These are phyloP conservation scores for Pongo abelii DNA, from an alignment of 2,113 vertebrate genomes.

Conservation along the genomic window DNA sequence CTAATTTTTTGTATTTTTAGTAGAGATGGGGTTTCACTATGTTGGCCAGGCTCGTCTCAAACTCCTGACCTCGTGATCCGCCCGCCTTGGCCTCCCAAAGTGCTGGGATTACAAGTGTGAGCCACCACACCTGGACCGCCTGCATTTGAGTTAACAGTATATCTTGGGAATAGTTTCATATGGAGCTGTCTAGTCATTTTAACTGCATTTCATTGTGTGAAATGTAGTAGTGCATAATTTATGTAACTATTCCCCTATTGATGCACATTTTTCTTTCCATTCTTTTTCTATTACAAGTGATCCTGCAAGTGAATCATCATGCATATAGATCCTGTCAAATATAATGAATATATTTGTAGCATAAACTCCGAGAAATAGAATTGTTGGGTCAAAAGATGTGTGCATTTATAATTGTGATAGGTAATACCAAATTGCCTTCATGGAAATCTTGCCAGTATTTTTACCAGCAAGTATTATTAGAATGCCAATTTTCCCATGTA, in stretches of 20 bases:
- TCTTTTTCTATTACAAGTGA: slow-evolving; percentile 12
- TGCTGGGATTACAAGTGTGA: too few relatives aligned
- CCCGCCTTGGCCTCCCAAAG: too few relatives aligned
- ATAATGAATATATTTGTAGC: neutral
- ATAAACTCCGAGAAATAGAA: slow-evolving; percentile 35
- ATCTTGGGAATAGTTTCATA: slow-evolving; percentile 38
- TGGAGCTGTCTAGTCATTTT: neutral
- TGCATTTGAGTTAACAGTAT: neutral
- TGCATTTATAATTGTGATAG: slow-evolving; percentile 27
- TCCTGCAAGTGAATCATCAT: neutral
- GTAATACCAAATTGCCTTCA: slow-evolving; percentile 14
- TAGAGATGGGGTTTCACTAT: too few relatives aligned
- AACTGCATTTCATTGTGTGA: neutral
- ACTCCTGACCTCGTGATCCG: too few relatives aligned
- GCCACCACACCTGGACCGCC: too few relatives aligned
- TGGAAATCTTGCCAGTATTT: neutral
- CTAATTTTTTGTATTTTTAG: too few relatives aligned
- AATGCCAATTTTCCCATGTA: neutral
- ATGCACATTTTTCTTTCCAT: neutral
- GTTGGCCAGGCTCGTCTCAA: too few relatives aligned
- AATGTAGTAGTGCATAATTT: neutral
- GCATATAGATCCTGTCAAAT: neutral
- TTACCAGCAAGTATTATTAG: slow-evolving; percentile 19
- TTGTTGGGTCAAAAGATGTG: neutral
- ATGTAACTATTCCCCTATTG: neutral